These are phyloP conservation scores for Melieria omissa DNA, from an alignment of 2,888 invertebrate genomes.

Conservation along the genomic window DNA sequence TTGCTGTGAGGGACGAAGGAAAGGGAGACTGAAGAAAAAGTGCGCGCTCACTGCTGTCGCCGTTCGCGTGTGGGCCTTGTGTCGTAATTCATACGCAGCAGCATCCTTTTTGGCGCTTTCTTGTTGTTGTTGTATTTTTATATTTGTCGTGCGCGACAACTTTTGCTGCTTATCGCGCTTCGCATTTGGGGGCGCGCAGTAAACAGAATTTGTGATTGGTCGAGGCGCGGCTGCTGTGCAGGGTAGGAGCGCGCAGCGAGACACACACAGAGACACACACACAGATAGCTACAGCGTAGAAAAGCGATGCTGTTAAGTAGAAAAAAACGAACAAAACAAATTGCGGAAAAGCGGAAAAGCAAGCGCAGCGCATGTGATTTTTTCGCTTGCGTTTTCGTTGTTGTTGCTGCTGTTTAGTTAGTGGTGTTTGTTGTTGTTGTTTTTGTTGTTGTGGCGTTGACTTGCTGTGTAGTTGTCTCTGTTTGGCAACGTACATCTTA, in stretches of 20 bases:
- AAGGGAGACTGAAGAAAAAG: slow-evolving; percentile 13
- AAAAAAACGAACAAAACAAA: not conserved
- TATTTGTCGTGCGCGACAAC: not conserved
- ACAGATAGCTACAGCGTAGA: not conserved
- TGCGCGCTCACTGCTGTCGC: slow-evolving; percentile 26
- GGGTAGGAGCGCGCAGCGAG: too few relatives aligned
- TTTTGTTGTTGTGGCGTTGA: slow-evolving; percentile 11
- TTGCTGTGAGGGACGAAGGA: slow-evolving; percentile 9
- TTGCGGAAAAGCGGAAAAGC: not conserved
- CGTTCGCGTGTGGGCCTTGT: too few relatives aligned
- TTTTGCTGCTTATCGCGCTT: slow-evolving; percentile 11
- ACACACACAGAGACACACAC: not conserved
- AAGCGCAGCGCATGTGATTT: slow-evolving; percentile 12
- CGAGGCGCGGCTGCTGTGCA: slow-evolving; percentile 20
- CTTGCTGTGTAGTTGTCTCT: slow-evolving; percentile 49
- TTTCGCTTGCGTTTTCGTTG: slow-evolving; percentile 32
- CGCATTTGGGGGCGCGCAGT: slow-evolving; percentile 36
- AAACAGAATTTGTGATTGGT: slow-evolving; percentile 52
- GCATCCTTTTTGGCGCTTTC: slow-evolving; percentile 2
- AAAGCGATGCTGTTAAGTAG: not conserved
- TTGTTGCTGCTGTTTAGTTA: slow-evolving; percentile 18
- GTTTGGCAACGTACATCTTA: slow-evolving; percentile 57
- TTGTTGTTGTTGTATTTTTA: slow-evolving; percentile 10
- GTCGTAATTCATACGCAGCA: not conserved
- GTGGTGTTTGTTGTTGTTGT: slow-evolving; percentile 1